phyloP scores from a whole-genome alignment of 2,888 invertebrate species.

The Spisula solida region DNA sequence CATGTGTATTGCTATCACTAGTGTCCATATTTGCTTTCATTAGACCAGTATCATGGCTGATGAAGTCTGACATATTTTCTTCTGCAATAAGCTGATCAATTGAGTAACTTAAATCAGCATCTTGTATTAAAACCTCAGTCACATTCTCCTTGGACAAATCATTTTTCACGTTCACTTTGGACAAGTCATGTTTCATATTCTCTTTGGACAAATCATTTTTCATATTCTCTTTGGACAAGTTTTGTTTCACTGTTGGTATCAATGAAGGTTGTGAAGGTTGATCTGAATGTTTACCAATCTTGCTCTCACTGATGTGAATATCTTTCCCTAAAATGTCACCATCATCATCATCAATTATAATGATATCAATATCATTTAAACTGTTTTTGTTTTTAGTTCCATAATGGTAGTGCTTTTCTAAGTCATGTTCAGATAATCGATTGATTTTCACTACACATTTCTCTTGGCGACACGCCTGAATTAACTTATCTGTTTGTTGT shows the following conservation, averaged over 20 bases:
- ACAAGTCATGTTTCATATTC: background rate
- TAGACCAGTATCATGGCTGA: background rate
- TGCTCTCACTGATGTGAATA: background rate
- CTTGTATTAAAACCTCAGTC: background rate
- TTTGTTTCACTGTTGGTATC: background rate
- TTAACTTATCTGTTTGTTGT: constrained; percentile 19
- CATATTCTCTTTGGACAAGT: background rate
- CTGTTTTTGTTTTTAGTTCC: background rate
- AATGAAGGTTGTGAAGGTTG: background rate
- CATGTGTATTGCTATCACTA: background rate
- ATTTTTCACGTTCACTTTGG: background rate
- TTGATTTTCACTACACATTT: constrained; percentile 41
- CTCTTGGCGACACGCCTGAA: constrained; percentile 24
- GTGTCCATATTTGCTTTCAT: background rate
- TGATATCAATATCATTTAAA: constrained; percentile 14
- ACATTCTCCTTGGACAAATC: background rate
- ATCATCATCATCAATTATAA: constrained; percentile 42
- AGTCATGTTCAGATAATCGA: constrained; percentile 46
- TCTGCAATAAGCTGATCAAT: background rate
- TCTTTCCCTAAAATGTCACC: background rate
- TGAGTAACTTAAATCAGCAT: constrained; percentile 14
- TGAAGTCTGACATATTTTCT: background rate
- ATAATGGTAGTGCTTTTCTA: constrained; percentile 28
- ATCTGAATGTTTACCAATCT: background rate
- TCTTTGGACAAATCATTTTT: background rate